Conservation (phyloP, 2,113 vertebrate genomes). For the Saccopteryx leptura region DNA sequence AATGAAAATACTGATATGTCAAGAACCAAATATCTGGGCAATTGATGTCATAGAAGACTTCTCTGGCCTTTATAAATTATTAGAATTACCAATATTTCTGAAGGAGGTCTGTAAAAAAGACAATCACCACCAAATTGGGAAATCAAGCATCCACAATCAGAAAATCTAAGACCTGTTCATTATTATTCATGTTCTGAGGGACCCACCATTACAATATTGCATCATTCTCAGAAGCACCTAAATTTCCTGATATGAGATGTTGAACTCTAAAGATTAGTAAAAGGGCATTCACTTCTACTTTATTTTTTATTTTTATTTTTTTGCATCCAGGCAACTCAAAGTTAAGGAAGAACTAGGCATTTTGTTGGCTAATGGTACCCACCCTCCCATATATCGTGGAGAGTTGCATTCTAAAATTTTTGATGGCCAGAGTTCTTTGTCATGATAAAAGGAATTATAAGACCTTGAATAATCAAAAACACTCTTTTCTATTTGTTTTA, state of each 20-base stretch:
- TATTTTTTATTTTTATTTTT: not conserved
- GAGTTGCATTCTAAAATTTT: not conserved
- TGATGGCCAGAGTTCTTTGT: not conserved
- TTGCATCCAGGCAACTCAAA: not conserved
- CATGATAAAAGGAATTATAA: not conserved
- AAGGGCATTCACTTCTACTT: not conserved
- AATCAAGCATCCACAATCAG: not conserved
- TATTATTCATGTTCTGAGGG: not conserved
- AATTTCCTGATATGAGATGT: not conserved
- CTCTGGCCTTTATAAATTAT: not conserved
- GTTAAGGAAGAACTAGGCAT: not conserved
- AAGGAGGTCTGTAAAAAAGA: not conserved
- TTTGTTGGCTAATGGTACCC: not conserved
- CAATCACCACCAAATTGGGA: not conserved
- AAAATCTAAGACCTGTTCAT: not conserved
- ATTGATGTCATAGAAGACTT: not conserved
- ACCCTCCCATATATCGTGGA: not conserved
- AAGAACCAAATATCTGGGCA: not conserved
- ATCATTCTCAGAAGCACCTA: not conserved
- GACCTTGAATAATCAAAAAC: not conserved
- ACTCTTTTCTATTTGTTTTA: not conserved
- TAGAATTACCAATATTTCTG: conserved; percentile 19
- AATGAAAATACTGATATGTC: not conserved
- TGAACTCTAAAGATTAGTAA: not conserved
- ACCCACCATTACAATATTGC: not conserved